Evolutionary conservation across 2,113 vertebrate species (phyloP), one percentile per base, ranked within the genome.

Genomic region (Mustela lutreola): DNA sequence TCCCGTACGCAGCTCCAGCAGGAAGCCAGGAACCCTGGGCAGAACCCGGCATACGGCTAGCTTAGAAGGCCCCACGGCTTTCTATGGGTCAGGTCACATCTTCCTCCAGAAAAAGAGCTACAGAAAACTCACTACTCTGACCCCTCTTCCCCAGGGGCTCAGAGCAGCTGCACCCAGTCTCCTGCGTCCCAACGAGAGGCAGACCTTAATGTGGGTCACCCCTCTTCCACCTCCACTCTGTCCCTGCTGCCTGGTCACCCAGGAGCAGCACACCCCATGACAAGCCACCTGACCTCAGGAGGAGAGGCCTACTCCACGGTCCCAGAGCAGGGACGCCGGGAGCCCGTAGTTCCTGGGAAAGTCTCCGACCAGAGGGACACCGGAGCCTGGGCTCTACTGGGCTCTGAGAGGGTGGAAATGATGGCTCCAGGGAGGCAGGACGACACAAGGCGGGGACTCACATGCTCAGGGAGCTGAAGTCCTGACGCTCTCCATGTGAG

Each of bases 61-160:
- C 62, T 60, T 28, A 67, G 63, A 85, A 84, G 31, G 89, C 39
- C 39, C 92, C 21, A 50, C 4, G 28, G 8, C 67, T 79, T 95
- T 62, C 65, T 89, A 22, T 16, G 70, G 65, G 31, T 73, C 45
- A 53, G 48, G 75, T 79, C 48, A 62, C 21, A 50, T 65, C 48
- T 81, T 73, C 73, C 75, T 96, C 39, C 60, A 94, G 42, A 36
- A 78, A 92, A 42, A 83, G 26, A 87, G 28, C 82, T 86, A 36
- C 42, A 53, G 42, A 76, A 45, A 93, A 71, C 85, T 83, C 45
- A 11, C 84, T 63, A 36, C 70, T 82, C 45, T 73, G 60, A 15
- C 18, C 7, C 36, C 7, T 33, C 67, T 76, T 58, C 11, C 80
- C 21, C 2, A 4, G 75, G 10, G 36, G 62, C 50, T 93, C 70